phyloP scores from a whole-genome alignment of 2,797 vertebrate genomes.

The Myotis vivesi region DNA sequence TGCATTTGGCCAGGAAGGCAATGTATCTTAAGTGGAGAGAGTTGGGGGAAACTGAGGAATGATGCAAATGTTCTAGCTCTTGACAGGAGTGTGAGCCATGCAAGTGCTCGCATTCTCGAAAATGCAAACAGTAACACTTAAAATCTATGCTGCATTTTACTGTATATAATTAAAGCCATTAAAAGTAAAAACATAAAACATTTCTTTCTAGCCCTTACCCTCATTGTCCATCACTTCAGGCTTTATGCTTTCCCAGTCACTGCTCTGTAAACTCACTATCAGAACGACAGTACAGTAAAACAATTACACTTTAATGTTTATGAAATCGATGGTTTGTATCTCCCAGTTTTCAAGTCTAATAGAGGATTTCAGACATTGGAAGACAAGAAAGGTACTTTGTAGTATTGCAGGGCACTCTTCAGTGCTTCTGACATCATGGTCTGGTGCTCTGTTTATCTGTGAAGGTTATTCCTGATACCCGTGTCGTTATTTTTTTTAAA shows the following conservation, averaged over 20 bases:
- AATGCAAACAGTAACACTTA: background rate
- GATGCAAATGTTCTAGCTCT: background rate
- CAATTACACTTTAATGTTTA: background rate
- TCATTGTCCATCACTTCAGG: background rate
- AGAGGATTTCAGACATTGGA: background rate
- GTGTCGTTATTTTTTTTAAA: background rate
- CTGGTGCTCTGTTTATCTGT: too few species aligned
- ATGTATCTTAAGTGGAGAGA: background rate
- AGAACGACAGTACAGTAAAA: background rate
- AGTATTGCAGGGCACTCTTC: background rate
- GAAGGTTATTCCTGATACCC: background rate
- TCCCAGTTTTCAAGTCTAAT: background rate
- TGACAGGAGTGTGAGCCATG: too few species aligned
- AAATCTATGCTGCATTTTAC: background rate
- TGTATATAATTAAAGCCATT: background rate
- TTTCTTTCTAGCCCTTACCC: background rate
- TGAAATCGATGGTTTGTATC: background rate
- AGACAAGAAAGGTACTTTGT: background rate
- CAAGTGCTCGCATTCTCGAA: background rate
- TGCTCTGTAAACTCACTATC: background rate
- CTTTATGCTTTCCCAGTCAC: background rate
- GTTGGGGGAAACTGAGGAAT: background rate
- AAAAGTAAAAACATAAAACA: background rate
- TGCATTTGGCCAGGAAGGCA: background rate
- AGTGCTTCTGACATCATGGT: background rate